Percentiles rank a stretch among this genome's conserved stretches.
These are phyloP conservation scores for Formica selysi DNA, from an alignment of 1,140 invertebrate genomes.

Conservation along the genomic window DNA sequence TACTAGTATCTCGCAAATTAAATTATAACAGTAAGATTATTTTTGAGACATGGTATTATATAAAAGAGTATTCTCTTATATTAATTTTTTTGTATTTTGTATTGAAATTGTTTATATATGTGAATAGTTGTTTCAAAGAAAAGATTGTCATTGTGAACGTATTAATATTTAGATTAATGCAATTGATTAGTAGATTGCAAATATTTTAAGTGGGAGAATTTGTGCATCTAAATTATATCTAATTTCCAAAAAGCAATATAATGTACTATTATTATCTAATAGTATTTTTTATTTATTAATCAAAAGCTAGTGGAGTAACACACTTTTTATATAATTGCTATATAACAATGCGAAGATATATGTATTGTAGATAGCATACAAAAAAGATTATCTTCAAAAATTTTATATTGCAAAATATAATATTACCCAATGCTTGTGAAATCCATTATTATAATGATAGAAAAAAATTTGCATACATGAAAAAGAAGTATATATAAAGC, in stretches of 20 bases:
- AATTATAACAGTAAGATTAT: constrained; percentile 27
- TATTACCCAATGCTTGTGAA: too few species aligned
- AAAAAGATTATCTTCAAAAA: background rate
- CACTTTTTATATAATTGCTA: background rate
- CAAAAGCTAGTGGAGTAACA: background rate
- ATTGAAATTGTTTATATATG: constrained; percentile 9
- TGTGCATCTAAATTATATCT: background rate
- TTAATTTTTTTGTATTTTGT: constrained; percentile 16
- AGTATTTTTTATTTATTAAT: constrained; percentile 17
- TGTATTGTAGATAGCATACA: background rate
- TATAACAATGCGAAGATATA: background rate
- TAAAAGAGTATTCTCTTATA: background rate
- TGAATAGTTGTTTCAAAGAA: background rate
- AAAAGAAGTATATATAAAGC: background rate
- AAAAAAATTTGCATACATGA: background rate
- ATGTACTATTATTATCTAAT: background rate
- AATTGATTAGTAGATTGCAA: background rate
- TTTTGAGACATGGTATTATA: constrained; percentile 23
- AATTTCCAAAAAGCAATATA: constrained; percentile 10
- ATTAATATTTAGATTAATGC: constrained; percentile 26
- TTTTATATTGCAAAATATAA: background rate
- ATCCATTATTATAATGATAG: background rate
- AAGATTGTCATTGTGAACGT: background rate
- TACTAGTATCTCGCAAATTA: constrained; percentile 22
- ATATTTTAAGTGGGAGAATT: constrained; percentile 9